Base-by-base conservation (phyloP, 2,888 invertebrate genomes). In the Nomada lathburiana region DNA sequence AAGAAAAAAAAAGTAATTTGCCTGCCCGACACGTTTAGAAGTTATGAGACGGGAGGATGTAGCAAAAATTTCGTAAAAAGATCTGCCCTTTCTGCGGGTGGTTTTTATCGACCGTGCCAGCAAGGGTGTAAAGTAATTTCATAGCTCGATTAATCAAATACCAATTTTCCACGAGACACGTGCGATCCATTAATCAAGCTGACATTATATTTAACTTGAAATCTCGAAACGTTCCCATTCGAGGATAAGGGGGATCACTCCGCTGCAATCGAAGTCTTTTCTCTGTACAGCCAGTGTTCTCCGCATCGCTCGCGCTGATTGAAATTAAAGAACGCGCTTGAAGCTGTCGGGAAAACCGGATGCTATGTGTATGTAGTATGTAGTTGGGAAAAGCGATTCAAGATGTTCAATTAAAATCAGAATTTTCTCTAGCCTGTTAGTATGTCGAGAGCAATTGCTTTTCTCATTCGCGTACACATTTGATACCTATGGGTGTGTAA, bases 271-370 rank as follows among this genome's bases (percentile, higher is more conserved):
- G 80, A 73, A 74, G 70, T 80, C 69, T 57, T 59, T 42, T 50
- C 42, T 44, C 55, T 63, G n/a, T 47, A 59, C 13, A 53, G 57
- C 50, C 52, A 26, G 44, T 50, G 53, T 69, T 69, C 44, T 26
- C 23, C 26, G 65, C 65, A 47, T 69, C 63, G 47, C n/a, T 44
- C 79, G 47, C 60, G 59, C 47, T 80, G 70, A 80, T 74, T 80
- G 80, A 80, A 81, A 80, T 80, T 70, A 80, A 83, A 79, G 80
- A 76, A 74, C 50, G 47, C 52, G 83, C 72, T 75, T 36, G 60
- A 20, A 65, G 73, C 47, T 44, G 53, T 9, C 26, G 57, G 2
- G 42, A 55, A 42, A 67, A 50, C 23, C 16, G 60, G 36, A 50
- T 47, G 50, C 1, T 4, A 16, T 7, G 29, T 26, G 26, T 50